Base-by-base conservation (phyloP, 2,113 vertebrate species). In the Epinephelus moara region DNA sequence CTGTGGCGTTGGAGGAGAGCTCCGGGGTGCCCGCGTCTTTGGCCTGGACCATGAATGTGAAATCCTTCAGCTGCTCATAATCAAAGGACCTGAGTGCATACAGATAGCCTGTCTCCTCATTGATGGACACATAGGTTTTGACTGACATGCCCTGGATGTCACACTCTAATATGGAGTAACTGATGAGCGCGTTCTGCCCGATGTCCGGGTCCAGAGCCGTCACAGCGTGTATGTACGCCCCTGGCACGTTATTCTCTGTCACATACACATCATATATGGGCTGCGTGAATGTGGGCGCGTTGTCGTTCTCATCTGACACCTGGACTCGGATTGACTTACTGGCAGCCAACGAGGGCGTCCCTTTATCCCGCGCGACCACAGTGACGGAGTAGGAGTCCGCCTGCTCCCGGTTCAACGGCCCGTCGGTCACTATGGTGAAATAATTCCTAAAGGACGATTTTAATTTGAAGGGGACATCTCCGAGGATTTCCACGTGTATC, bases 121-220 rank as follows among this genome's bases (percentile, higher is more conserved):
- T 99, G 94, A 99, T 98, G 74, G 98, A 99, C 91, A 99, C 98
- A 12, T 99, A 99, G n/a, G 98, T 99, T 92, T 97, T 97, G 37
- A 99, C 97, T 0, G 98, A 98, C 98, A 99, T 99, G 87, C 97
- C 97, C 94, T 98, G 97, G 85, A 99, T 98, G 85, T 98, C 97
- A 88, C 97, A 97, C 89, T 99, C 98, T 68, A 98, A 89, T 88
- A 99, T 99, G 78, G 97, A 96, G 92, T 99, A 99, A 87, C 95
- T 95, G 72, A 99, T 96, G 71, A 96, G 95, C 0, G 97, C 96
- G 70, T 99, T 99, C 88, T 96, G 96, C 13, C 98, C 97, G 18
- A 97, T 93, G 84, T 99, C 98, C 14, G 96, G 96, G 92, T 99
- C 98, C 17, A 95, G 94, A 79, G 98, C 98, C 76, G 96, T 98